Evolutionary conservation across 2,113 vertebrate genomes (phyloP).

Genomic region (Todiramphus saurophagus): DNA sequence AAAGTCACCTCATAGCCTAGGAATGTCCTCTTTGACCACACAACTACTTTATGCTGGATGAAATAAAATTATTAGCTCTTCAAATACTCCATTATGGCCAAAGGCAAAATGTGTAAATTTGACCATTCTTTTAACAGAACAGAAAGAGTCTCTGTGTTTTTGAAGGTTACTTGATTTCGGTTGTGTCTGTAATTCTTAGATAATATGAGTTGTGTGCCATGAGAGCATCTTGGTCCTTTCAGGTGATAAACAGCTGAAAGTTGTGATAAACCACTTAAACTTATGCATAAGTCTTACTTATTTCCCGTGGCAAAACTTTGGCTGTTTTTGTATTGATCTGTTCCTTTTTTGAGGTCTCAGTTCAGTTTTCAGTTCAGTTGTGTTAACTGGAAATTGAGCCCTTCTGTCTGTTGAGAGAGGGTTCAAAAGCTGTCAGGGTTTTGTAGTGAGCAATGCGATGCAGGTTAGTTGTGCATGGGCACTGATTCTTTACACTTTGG

Average conservation of each 20-base stretch:
- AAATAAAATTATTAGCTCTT: background rate
- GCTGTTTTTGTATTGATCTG: background rate
- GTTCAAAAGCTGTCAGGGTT: slow-evolving; percentile 2
- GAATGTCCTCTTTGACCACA: background rate
- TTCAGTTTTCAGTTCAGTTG: slow-evolving; percentile 34
- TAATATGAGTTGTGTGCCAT: background rate
- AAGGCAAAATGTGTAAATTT: background rate
- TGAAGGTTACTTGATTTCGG: background rate
- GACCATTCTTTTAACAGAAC: background rate
- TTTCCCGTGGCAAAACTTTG: background rate
- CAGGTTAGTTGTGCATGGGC: background rate
- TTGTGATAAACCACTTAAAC: background rate
- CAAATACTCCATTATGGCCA: background rate
- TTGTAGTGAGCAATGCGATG: background rate
- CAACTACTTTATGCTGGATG: background rate
- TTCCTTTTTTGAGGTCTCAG: slow-evolving; percentile 50
- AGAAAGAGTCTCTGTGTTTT: background rate
- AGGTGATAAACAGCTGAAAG: background rate
- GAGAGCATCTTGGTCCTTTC: background rate
- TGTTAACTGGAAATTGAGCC: background rate
- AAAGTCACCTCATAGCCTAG: background rate
- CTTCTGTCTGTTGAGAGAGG: background rate
- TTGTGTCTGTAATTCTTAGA: background rate
- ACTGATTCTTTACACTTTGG: background rate
- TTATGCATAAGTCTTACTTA: background rate